A percentile compares a stretch with the other conserved stretches of the same genome.
phyloP scores from a whole-genome alignment of 2,797 vertebrate genomes.

The Borostomias antarcticus region DNA sequence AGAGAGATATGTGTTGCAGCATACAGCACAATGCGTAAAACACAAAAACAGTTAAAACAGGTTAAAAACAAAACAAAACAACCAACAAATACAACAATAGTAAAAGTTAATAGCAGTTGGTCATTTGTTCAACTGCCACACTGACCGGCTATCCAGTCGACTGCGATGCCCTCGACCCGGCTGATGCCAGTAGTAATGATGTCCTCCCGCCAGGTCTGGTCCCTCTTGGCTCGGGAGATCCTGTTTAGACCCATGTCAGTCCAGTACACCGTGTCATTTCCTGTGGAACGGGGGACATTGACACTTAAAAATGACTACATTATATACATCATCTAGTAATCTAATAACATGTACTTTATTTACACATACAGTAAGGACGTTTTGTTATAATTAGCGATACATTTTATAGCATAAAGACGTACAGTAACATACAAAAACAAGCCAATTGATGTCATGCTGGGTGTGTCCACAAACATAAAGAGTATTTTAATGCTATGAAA shows the following conservation, averaged over 20 bases:
- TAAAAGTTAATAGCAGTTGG: too few relatives aligned
- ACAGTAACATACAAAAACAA: conserved; percentile 28
- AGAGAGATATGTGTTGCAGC: too few relatives aligned
- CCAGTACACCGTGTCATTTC: conserved; percentile 98
- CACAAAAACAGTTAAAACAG: too few relatives aligned
- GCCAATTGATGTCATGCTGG: too few relatives aligned
- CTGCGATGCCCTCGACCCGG: conserved; percentile 94
- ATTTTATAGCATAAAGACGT: conserved; percentile 34
- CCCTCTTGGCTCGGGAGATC: conserved; percentile 92
- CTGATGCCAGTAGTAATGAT: conserved; percentile 94
- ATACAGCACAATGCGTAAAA: too few relatives aligned
- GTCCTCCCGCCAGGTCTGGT: conserved; percentile 98
- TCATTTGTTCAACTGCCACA: conserved; percentile 13
- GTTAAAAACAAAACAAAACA: too few relatives aligned
- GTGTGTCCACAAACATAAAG: conserved; percentile 45
- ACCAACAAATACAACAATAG: too few relatives aligned
- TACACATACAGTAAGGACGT: too few relatives aligned
- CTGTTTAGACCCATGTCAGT: conserved; percentile 98
- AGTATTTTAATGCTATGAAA: conserved; percentile 46
- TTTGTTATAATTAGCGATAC: too few relatives aligned
- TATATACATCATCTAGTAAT: too few relatives aligned
- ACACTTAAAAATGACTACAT: background rate
- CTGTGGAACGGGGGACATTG: conserved; percentile 73
- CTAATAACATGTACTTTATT: too few relatives aligned
- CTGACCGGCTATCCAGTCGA: conserved; percentile 97